Evolutionary conservation across 2,888 invertebrate species (phyloP), one percentile per base, ranked within the genome.

Genomic region (Apamea sordens): DNA sequence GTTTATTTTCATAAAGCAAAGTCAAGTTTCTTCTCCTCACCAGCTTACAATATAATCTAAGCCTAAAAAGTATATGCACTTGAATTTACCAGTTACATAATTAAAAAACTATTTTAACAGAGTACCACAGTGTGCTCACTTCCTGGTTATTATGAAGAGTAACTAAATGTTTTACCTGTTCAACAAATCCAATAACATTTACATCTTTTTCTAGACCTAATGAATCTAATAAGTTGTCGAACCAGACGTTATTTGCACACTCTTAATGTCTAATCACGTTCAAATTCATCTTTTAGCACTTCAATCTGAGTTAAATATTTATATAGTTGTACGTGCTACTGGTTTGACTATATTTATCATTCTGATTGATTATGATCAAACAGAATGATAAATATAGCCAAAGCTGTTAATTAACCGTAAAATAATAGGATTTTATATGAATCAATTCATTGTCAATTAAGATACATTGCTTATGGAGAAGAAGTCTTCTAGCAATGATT

Each of bases 281-380:
- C 67, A 65, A 73, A 74, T 86, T 79, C 41, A 68, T 81, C 72
- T 72, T 82, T 79, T 79, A 76, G 53, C 79, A 80, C 74, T 44
- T 73, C 15, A 21, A 44, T 68, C 47, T 41, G 32, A n/a, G 13
- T 68, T 72, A 47, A 76, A 76, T 86, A 88, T 86, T 82, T 69
- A 77, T 65, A 32, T 21, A 61, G 67, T 64, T 70, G 56, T 79
- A 63, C 65, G 67, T 80, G 84, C 88, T 84, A 80, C 81, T 84
- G 80, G 67, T 80, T 76, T 74, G n/a, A 13, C 47, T 44, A n/a
- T 61, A 13, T 53, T 61, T 0, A 50, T 32, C 21, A 41, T 32
- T 74, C 5, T 47, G 13, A 63, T 71, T 44, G 15, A n/a, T 18
- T 6, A 24, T 32, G 41, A 41, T 41, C 41, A 41, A 41, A 41